Evolutionary conservation across 2,888 invertebrate genomes (phyloP).

Genomic region (Dynastes maya): DNA sequence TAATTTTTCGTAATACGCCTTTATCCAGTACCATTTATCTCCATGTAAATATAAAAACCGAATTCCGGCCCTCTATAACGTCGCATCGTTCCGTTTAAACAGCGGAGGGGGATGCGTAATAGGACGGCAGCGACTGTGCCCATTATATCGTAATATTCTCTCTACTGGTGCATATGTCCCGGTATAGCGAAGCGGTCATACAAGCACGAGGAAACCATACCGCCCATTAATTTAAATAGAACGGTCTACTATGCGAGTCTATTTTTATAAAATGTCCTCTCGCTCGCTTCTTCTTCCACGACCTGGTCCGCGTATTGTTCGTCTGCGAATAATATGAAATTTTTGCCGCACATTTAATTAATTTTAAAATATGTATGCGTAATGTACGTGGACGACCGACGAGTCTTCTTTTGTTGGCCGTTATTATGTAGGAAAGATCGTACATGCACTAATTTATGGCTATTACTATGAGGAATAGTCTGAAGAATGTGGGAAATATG

Average conservation of each 20-base stretch:
- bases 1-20: background rate
- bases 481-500: no score
- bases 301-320: slow-evolving; percentile 8
- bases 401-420: no score
- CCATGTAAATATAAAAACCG: background rate
- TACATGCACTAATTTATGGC: no score
- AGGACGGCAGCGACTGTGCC: background rate
- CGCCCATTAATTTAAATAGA: slow-evolving; percentile 29
- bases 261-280: slow-evolving; percentile 25
- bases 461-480: no score
- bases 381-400: no score
- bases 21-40: background rate
- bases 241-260: slow-evolving; percentile 13
- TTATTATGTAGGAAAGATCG: no score
- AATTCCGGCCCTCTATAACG: background rate
- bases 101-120: background rate
- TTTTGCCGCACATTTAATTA: slow-evolving; percentile 15
- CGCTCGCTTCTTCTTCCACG: slow-evolving; percentile 4
- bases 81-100: background rate
- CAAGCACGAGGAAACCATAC: background rate
- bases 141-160: slow-evolving; percentile 21
- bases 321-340: slow-evolving; percentile 16
- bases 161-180: background rate
- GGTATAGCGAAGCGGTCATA: background rate
- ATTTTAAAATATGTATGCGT: slow-evolving; percentile 18